These are phyloP conservation scores for Tipula confusa DNA, from an alignment of 2,888 invertebrate species.

Conservation along the genomic window DNA sequence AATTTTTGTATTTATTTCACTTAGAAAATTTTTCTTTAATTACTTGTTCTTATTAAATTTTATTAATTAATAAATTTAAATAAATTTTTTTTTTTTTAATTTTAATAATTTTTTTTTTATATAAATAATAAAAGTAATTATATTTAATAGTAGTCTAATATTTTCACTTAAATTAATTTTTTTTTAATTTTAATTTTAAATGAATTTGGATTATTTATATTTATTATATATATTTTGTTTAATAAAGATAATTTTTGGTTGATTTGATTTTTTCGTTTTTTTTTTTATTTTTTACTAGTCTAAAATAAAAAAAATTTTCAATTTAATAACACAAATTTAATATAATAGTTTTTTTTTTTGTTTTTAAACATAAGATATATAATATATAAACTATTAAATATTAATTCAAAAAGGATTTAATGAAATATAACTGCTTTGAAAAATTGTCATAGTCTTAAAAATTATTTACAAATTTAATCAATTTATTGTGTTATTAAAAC, in stretches of 20 bases:
- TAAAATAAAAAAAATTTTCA: not conserved
- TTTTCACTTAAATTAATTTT: conserved; percentile 15
- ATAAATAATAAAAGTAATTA: conserved; percentile 21
- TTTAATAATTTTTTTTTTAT: not conserved
- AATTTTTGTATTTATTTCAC: not conserved
- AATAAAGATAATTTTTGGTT: conserved; percentile 20
- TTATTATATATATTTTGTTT: not conserved
- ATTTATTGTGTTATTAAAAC: not conserved
- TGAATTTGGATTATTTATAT: not conserved
- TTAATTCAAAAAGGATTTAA: not conserved
- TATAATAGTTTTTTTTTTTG: not conserved
- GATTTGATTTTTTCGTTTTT: not conserved
- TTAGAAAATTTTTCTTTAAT: not conserved
- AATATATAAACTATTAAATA: not conserved
- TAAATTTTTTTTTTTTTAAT: not conserved
- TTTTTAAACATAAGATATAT: not conserved
- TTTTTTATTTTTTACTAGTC: not conserved
- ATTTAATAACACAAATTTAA: not conserved
- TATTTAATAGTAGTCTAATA: not conserved
- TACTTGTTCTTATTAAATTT: not conserved
- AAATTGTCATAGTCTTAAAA: not conserved
- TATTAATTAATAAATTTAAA: not conserved
- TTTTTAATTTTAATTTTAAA: too few relatives aligned
- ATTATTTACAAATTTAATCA: not conserved
- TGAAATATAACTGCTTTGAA: not conserved